Base-by-base conservation (phyloP, 1,140 invertebrate genomes). In the Akabosia matsudoensis region DNA sequence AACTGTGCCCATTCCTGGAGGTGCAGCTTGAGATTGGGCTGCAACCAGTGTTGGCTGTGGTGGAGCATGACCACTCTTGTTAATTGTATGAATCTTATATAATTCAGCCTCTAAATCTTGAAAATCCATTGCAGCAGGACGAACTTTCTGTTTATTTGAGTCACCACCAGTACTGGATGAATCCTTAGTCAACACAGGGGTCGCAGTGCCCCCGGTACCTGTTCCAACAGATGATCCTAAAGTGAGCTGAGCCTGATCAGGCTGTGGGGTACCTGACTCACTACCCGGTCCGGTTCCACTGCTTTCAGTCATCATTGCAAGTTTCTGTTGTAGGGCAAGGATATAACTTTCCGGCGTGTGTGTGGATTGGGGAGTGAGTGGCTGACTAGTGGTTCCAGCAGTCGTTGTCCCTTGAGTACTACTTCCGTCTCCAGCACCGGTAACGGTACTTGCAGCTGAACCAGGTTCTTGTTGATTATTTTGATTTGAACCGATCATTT, bases 311-410 rank as follows among this genome's bases (percentile, higher is more conserved):
- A 88, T 87, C 31, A 86, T 87, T 22, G 87, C 87, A 14, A 89
- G 76, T 82, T 89, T 89, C 70, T 90, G 88, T 77, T 90, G 89
- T 10, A 90, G 84, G 78, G 84, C 87, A 80, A 88, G 86, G 84
- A 89, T 87, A 67, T 90, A 88, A 0, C 84, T 82, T 70, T 89
- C 88, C 78, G 89, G 87, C 10, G 61, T 67, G 72, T 86, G 86
- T 70, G 85, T 84, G 31, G 83, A 82, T 77, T 88, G 86, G 4
- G 89, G 88, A 0, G 89, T 90, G 4, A 88, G 85, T 22, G 88
- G 88, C 82, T 89, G 88, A 81, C 76, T 78, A 52, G 33, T 73
- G 4, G 61, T 67, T 13, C 56, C 51, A 16, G 61, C 3, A 0
- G 31, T 54, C 2, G 22, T 33, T 16, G 64, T 31, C 1, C 33